Evolutionary conservation across 2,113 vertebrate genomes (phyloP).

Genomic region (Cyanistes caeruleus): DNA sequence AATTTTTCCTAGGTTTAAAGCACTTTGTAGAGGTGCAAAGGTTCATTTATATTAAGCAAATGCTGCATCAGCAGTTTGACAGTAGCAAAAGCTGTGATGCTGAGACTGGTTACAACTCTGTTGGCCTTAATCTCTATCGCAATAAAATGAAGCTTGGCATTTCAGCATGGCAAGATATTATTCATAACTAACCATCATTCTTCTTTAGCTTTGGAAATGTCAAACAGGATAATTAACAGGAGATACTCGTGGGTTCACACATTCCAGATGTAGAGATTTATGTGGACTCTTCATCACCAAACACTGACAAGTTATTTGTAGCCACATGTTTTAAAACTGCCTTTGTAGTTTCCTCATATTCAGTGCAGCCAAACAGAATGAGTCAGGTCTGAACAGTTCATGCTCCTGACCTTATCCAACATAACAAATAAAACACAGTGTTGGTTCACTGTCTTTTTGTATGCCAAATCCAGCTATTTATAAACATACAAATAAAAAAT

Average conservation of each 20-base stretch:
- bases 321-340: constrained; percentile 42
- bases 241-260: neutral
- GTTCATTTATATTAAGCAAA: constrained; percentile 67
- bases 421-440: neutral
- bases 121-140: constrained; percentile 28
- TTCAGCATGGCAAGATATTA: constrained; percentile 18
- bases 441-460: neutral
- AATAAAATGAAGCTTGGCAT: constrained; percentile 40
- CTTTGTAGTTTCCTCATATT: neutral
- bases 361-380: neutral
- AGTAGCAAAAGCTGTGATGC: constrained; percentile 29
- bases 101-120: neutral
- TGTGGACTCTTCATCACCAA: neutral
- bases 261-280: constrained; percentile 16
- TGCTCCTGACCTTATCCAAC: neutral
- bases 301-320: constrained; percentile 25
- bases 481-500: neutral
- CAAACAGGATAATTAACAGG: constrained; percentile 53
- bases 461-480: neutral
- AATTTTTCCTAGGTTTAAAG: constrained; percentile 64
- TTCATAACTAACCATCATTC: constrained; percentile 53
- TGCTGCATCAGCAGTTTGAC: constrained; percentile 64
- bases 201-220: constrained; percentile 52
- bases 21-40: constrained; percentile 53
- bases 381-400: neutral